phyloP scores from a whole-genome alignment of 2,113 vertebrate species.

The Catharus fuscescens region DNA sequence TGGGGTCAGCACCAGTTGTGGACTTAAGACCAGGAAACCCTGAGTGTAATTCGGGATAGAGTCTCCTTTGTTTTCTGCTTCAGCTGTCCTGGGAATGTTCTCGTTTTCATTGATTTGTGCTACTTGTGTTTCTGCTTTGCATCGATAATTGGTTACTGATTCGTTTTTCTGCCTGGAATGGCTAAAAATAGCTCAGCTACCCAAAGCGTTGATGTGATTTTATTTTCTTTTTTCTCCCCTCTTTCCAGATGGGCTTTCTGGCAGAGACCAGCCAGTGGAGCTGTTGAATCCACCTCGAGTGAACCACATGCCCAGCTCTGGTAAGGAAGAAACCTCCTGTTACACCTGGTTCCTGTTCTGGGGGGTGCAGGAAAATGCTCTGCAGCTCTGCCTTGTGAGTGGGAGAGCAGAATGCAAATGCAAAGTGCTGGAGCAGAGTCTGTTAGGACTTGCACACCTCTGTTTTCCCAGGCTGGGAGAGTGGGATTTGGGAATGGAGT shows the following conservation, averaged over 20 bases:
- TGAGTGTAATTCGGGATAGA: fast-evolving
- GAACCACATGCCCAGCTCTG: conserved; percentile 82
- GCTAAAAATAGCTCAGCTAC: conserved; percentile 27
- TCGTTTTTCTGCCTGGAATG: neutral
- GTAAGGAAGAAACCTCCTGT: conserved; percentile 64
- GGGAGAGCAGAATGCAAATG: conserved; percentile 50
- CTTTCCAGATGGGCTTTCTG: conserved; percentile 81
- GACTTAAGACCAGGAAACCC: neutral
- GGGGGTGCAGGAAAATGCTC: neutral
- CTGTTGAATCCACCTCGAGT: conserved; percentile 79
- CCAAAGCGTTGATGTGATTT: conserved; percentile 20
- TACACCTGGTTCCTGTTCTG: neutral
- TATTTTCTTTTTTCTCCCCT: neutral
- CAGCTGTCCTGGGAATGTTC: neutral
- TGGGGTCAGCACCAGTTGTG: neutral
- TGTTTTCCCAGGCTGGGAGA: conserved; percentile 34
- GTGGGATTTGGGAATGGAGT: neutral
- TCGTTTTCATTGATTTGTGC: neutral
- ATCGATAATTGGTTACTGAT: neutral
- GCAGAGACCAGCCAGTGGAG: conserved; percentile 84
- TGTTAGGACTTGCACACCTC: conserved; percentile 33
- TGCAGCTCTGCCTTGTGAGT: neutral
- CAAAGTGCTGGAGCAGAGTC: neutral
- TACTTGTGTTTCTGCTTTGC: neutral
- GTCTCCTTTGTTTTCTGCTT: neutral